Percentiles rank a stretch among this genome's conserved stretches.
Evolutionary conservation across 1,140 invertebrate genomes (phyloP).

Genomic region (Gryllus bimaculatus): DNA sequence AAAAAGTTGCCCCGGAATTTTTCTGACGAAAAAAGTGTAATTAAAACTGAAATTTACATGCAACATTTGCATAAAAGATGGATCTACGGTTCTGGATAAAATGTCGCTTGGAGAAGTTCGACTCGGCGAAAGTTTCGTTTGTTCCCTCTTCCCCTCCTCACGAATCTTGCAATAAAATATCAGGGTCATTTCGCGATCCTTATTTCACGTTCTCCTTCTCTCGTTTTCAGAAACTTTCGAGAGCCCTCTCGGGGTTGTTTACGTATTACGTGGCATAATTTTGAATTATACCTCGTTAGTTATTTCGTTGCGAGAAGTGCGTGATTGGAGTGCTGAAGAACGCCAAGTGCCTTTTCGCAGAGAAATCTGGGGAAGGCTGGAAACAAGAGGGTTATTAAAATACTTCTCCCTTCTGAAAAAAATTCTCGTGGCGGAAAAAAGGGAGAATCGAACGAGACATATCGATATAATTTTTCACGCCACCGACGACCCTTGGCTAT

Average conservation of each 20-base stretch:
- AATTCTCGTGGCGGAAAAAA: not conserved
- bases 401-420: not conserved
- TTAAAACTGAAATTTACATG: constrained; percentile 1
- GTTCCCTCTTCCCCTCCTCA: not conserved
- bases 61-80: not conserved
- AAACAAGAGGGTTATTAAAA: constrained; percentile 1
- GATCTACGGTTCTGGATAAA: not conserved
- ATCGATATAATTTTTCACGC: not conserved
- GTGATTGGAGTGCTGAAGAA: not conserved
- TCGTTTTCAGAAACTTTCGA: not conserved
- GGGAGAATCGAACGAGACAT: not conserved
- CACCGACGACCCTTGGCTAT: not conserved
- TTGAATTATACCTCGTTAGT: not conserved
- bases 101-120: not conserved
- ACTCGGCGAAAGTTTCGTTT: not conserved
- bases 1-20: not conserved
- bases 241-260: not conserved
- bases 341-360: no score
- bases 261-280: not conserved
- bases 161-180: not conserved
- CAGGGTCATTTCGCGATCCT: not conserved
- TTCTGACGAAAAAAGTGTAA: not conserved
- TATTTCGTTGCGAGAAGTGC: not conserved
- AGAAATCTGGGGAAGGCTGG: not conserved
- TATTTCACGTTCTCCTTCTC: not conserved